Conservation (phyloP, 1,140 invertebrate species). For the Callitettix versicolor region DNA sequence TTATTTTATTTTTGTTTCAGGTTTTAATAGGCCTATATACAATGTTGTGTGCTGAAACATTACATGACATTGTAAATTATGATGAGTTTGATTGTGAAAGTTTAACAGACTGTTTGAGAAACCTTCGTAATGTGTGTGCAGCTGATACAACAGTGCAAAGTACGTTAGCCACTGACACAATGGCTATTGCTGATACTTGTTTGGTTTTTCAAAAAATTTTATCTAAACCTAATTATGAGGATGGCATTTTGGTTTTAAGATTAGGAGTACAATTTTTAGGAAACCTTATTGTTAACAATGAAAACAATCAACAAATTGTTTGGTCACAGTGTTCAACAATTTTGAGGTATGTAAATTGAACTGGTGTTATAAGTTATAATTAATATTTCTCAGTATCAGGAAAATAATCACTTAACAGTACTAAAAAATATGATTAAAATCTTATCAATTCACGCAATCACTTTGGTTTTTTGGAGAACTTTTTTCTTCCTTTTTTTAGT, state of each 20-base stretch:
- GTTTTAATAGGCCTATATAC: no score
- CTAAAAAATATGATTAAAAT: no score
- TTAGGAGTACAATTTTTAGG: constrained; percentile 24
- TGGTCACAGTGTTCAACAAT: constrained; percentile 13
- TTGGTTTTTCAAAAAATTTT: background rate
- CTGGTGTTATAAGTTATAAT: no score
- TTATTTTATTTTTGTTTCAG: no score
- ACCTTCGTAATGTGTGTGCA: constrained; percentile 1
- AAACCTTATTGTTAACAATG: constrained; percentile 24
- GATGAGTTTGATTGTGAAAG: background rate
- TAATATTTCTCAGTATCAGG: no score
- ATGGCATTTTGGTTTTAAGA: constrained; percentile 9
- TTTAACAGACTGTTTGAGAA: constrained; percentile 4
- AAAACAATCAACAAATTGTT: constrained; percentile 17
- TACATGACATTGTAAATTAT: no score
- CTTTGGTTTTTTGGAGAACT: no score
- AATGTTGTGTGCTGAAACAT: no score
- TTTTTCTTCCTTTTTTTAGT: no score
- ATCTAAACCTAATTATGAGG: background rate
- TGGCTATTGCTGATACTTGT: background rate
- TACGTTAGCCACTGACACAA: background rate
- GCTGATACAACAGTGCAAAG: background rate
- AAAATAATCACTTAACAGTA: no score
- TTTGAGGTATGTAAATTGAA: constrained; percentile 18
- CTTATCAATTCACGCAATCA: no score